These are phyloP conservation scores for Eilema griseolum DNA, from an alignment of 2,888 invertebrate species.

Conservation along the genomic window DNA sequence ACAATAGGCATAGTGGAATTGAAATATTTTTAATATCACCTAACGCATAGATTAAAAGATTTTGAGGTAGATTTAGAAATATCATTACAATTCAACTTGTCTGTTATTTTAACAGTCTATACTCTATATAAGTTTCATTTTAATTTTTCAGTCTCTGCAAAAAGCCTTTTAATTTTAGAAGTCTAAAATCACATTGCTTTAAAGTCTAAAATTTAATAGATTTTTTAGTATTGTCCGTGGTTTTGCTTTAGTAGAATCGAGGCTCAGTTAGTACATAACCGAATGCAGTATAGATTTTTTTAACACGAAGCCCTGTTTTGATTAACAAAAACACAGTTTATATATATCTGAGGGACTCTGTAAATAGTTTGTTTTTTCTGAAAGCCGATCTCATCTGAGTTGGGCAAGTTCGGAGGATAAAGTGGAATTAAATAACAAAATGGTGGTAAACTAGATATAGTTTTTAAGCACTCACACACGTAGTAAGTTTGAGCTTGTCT, in stretches of 20 bases:
- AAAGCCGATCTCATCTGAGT: neutral
- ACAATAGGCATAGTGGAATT: slow-evolving; percentile 32
- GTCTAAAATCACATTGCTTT: too few relatives aligned
- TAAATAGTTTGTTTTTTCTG: neutral
- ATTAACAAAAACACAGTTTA: neutral
- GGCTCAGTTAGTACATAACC: too few relatives aligned
- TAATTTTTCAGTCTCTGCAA: too few relatives aligned
- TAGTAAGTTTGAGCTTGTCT: too few relatives aligned
- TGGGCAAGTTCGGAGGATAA: neutral
- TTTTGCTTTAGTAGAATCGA: too few relatives aligned
- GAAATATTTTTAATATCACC: slow-evolving; percentile 27
- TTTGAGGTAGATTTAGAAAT: neutral
- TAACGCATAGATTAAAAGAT: neutral
- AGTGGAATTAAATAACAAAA: neutral
- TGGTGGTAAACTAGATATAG: neutral
- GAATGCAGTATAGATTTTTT: too few relatives aligned
- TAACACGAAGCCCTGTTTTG: neutral
- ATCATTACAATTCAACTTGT: neutral
- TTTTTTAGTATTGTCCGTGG: too few relatives aligned
- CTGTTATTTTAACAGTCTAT: neutral
- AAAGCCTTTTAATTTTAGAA: too few relatives aligned
- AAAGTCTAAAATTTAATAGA: too few relatives aligned
- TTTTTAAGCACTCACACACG: neutral
- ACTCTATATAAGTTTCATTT: too few relatives aligned
- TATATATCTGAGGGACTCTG: neutral